Percentiles rank a stretch among this genome's conserved stretches.
Conservation (phyloP, 2,113 vertebrate species). For the Heloderma charlesbogerti region DNA sequence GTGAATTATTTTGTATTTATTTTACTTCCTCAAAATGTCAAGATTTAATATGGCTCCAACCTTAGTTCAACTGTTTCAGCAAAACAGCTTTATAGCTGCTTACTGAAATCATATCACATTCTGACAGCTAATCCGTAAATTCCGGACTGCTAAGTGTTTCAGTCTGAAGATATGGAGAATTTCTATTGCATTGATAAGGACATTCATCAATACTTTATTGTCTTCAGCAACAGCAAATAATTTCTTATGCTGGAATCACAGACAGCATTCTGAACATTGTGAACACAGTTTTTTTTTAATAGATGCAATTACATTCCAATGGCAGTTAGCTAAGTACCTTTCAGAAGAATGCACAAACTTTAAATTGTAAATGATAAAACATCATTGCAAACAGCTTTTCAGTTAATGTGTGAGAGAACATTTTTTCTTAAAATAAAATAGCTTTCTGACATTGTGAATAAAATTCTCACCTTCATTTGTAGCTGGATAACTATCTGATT, state of each 20-base stretch:
- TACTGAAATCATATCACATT: neutral
- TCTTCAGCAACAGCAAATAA: accelerated
- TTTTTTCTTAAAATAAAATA: neutral
- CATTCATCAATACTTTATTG: neutral
- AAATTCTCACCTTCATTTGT: neutral
- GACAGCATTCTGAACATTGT: neutral
- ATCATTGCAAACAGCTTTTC: constrained; percentile 1
- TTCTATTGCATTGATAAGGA: accelerated
- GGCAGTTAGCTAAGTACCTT: neutral
- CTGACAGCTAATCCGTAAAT: neutral
- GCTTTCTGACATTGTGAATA: neutral
- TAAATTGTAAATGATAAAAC: neutral
- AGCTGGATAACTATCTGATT: neutral
- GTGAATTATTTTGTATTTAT: constrained; percentile 24
- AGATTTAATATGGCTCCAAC: neutral
- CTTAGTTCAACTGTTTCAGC: neutral
- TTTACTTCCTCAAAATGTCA: constrained; percentile 54
- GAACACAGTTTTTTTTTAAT: neutral
- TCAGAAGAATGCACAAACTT: neutral
- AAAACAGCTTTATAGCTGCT: neutral
- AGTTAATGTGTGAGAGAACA: neutral
- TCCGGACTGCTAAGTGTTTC: neutral
- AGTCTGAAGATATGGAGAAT: neutral
- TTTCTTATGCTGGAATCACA: neutral
- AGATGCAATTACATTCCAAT: neutral